A percentile compares a stretch with the other conserved stretches of the same genome.
Conservation (phyloP, 2,797 vertebrate genomes). For the Cetoscarus ocellatus region DNA sequence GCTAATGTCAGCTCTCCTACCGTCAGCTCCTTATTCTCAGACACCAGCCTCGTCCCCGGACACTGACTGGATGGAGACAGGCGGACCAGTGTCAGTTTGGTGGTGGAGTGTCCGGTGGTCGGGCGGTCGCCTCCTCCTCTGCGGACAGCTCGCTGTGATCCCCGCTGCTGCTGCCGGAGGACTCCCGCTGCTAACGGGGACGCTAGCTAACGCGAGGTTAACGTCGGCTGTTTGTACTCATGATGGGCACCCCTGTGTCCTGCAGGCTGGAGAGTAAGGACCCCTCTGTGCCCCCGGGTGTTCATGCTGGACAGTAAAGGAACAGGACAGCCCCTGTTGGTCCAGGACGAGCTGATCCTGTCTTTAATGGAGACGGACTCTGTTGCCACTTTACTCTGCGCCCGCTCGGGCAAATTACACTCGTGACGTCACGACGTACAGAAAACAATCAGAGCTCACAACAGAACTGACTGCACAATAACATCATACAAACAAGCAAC, state of each 20-base stretch:
- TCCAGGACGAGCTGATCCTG: background rate
- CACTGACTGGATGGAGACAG: slow-evolving; percentile 27
- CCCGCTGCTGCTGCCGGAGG: slow-evolving; percentile 10
- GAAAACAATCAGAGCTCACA: slow-evolving; percentile 29
- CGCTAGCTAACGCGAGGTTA: background rate
- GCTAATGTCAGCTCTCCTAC: slow-evolving; percentile 39
- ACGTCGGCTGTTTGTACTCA: background rate
- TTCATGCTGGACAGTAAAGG: background rate
- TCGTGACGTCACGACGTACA: slow-evolving; percentile 70
- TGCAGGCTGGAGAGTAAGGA: background rate
- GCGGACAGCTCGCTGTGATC: slow-evolving; percentile 10
- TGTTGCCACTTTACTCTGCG: slow-evolving; percentile 35
- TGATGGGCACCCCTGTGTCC: background rate
- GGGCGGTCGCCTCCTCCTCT: slow-evolving; percentile 36
- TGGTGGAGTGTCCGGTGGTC: background rate
- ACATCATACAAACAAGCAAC: too few relatives aligned
- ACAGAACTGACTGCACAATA: background rate
- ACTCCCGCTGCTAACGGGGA: slow-evolving; percentile 34
- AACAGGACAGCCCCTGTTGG: rapidly evolving
- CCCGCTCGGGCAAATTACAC: slow-evolving; percentile 45
- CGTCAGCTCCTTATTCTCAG: slow-evolving; percentile 1
- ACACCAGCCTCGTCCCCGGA: slow-evolving; percentile 13
- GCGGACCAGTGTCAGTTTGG: slow-evolving; percentile 23
- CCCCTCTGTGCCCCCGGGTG: background rate
- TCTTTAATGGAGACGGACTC: slow-evolving; percentile 42